A percentile compares a stretch with the other conserved stretches of the same genome.
Conservation (phyloP, 2,797 vertebrate species). For the Gallinago stenura region DNA sequence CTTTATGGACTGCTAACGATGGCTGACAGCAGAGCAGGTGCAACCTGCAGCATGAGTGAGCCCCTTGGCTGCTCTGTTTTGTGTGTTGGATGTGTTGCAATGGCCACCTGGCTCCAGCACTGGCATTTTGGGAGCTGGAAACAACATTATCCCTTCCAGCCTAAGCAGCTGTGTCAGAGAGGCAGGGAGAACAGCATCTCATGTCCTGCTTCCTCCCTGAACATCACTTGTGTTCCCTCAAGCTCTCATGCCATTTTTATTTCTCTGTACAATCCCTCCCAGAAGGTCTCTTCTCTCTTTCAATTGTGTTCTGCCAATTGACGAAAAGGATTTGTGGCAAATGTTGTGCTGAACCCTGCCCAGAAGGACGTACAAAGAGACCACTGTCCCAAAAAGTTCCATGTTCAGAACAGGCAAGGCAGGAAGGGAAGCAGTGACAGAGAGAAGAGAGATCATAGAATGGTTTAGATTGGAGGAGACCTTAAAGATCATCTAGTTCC, state of each 20-base stretch:
- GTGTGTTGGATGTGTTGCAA: not conserved
- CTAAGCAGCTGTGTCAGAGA: not conserved
- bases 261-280: not conserved
- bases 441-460: not conserved
- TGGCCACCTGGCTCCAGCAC: not conserved
- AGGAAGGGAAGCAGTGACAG: not conserved
- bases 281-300: not conserved
- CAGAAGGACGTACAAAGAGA: not conserved
- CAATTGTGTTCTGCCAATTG: not conserved
- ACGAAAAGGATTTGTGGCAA: not conserved
- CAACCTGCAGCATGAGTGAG: fast-evolving
- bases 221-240: not conserved
- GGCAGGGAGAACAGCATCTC: not conserved
- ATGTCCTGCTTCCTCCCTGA: not conserved
- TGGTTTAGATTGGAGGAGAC: not conserved
- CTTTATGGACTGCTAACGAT: not conserved
- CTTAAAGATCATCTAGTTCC: not conserved
- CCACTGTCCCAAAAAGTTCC: not conserved
- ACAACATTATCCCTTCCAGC: not conserved
- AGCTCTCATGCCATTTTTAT: not conserved
- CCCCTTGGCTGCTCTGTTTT: not conserved
- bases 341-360: not conserved
- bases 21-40: not conserved
- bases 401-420: not conserved
- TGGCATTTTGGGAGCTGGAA: not conserved